These are phyloP conservation scores for Acyrthosiphon pisum DNA, from an alignment of 1,140 invertebrate species.

Conservation along the genomic window DNA sequence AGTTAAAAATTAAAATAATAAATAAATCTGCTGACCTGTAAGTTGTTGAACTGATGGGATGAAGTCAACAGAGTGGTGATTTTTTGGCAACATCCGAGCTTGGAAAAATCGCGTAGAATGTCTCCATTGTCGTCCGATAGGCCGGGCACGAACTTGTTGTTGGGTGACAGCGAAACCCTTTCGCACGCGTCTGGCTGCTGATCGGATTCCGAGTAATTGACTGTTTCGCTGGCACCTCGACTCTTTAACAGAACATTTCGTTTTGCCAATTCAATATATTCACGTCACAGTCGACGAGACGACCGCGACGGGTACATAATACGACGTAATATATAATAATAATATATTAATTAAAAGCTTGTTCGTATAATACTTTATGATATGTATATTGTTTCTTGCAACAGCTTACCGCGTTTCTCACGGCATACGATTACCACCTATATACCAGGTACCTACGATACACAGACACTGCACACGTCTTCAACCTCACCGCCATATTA, in stretches of 20 bases:
- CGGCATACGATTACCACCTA: neutral
- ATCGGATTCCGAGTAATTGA: conserved; percentile 44
- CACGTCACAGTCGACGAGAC: neutral
- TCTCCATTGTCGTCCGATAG: conserved; percentile 41
- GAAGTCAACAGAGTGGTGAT: conserved; percentile 62
- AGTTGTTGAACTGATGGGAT: conserved; percentile 75
- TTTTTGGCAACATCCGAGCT: conserved; percentile 48
- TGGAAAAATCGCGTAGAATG: conserved; percentile 34
- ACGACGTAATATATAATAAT: neutral
- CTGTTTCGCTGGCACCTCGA: conserved; percentile 46
- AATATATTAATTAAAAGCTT: neutral
- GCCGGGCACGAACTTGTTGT: conserved; percentile 32
- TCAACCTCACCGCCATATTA: neutral
- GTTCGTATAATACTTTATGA: neutral
- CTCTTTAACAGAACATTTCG: conserved; percentile 29
- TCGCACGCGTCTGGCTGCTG: conserved; percentile 40
- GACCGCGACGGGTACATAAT: neutral
- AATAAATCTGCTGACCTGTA: conserved; percentile 66
- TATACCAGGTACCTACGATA: too few relatives aligned
- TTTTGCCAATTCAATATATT: conserved; percentile 8
- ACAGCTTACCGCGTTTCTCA: neutral
- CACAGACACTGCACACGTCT: neutral
- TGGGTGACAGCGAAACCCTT: conserved; percentile 45
- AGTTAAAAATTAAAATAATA: neutral
- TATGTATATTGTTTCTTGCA: neutral